Evolutionary conservation across 2,113 vertebrate species (phyloP).

Genomic region (Falco punctatus): DNA sequence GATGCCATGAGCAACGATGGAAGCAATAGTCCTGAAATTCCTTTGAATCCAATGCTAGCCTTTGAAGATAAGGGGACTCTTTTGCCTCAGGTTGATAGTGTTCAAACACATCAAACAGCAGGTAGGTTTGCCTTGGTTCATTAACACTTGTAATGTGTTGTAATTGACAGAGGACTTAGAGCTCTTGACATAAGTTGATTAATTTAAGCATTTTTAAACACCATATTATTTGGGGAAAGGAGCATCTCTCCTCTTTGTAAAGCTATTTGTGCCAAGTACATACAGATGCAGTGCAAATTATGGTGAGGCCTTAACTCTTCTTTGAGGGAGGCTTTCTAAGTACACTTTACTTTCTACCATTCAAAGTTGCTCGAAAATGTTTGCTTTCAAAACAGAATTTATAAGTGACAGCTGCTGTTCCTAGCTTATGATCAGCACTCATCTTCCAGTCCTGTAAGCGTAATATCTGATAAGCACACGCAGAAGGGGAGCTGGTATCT

Average conservation of each 20-base stretch:
- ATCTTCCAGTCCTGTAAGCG: neutral
- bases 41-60: slow-evolving; percentile 86
- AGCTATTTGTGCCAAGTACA: rapidly evolving
- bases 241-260: neutral
- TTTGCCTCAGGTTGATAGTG: slow-evolving; percentile 84
- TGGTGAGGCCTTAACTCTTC: neutral
- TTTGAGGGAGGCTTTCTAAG: neutral
- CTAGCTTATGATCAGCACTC: neutral
- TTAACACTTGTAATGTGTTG: neutral
- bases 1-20: slow-evolving; percentile 79
- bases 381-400: neutral
- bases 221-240: neutral
- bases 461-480: rapidly evolving
- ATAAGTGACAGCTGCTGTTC: neutral
- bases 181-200: neutral
- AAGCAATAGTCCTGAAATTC: slow-evolving; percentile 73
- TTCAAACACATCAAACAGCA: slow-evolving; percentile 86
- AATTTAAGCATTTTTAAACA: neutral
- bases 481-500: neutral
- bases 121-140: slow-evolving; percentile 72
- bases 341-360: rapidly evolving
- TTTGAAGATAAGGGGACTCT: slow-evolving; percentile 89
- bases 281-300: neutral
- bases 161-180: neutral
- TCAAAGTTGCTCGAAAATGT: neutral